Conservation (phyloP, 2,797 vertebrate genomes). For the Siniperca scherzeri region DNA sequence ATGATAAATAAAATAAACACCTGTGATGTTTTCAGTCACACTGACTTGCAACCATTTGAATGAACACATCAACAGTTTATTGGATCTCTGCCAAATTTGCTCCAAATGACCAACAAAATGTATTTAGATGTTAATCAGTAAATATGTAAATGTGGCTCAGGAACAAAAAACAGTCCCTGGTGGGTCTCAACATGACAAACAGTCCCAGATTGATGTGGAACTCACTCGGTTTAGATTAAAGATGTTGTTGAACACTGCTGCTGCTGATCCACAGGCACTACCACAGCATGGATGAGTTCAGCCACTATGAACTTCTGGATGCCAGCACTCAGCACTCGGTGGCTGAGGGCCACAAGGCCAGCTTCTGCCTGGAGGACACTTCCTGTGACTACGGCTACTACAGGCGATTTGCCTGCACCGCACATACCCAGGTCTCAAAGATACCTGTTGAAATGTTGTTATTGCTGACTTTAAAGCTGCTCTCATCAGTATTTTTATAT, state of each 20-base stretch:
- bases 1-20: slow-evolving; percentile 26
- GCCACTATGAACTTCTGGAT: slow-evolving; percentile 97
- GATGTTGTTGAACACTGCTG: slow-evolving; percentile 25
- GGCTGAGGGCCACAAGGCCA: slow-evolving; percentile 98
- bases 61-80: background rate
- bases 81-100: no score
- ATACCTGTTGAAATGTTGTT: slow-evolving; percentile 2
- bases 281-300: slow-evolving; percentile 99
- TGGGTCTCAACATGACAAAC: background rate
- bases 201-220: background rate
- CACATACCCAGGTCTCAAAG: slow-evolving; percentile 87
- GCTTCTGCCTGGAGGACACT: slow-evolving; percentile 98
- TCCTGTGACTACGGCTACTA: slow-evolving; percentile 98
- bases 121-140: background rate
- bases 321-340: slow-evolving; percentile 90
- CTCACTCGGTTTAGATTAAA: background rate
- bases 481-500: background rate
- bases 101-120: slow-evolving; percentile 1
- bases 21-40: slow-evolving; percentile 14
- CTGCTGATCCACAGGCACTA: slow-evolving; percentile 88
- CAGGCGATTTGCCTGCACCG: slow-evolving; percentile 94
- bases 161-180: background rate
- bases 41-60: slow-evolving; percentile 12
- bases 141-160: background rate
- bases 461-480: background rate